phyloP scores from a whole-genome alignment of 2,113 vertebrate species.

The Pontoporia blainvillei region DNA sequence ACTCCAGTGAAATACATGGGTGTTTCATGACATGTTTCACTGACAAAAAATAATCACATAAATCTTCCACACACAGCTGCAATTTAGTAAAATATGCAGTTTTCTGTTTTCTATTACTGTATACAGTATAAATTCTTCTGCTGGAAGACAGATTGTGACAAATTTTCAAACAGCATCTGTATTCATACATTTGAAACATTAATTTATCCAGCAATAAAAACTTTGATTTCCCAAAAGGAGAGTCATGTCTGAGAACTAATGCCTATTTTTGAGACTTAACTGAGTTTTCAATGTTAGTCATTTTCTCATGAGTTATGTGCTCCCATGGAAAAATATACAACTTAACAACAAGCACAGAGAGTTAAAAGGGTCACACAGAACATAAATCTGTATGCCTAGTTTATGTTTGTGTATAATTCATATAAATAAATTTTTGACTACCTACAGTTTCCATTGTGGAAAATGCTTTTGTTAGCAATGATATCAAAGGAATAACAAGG shows the following conservation, averaged over 20 bases:
- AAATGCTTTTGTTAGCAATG: constrained; percentile 75
- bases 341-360: constrained; percentile 82
- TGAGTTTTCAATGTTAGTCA: constrained; percentile 82
- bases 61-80: constrained; percentile 81
- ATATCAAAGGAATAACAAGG: constrained; percentile 62
- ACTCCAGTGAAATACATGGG: constrained; percentile 73
- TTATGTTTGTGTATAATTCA: constrained; percentile 79
- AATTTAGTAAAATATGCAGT: constrained; percentile 86
- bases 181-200: constrained; percentile 85
- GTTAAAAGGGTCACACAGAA: constrained; percentile 85
- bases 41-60: constrained; percentile 82
- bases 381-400: constrained; percentile 82
- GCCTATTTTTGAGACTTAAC: constrained; percentile 81
- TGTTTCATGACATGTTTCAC: constrained; percentile 78
- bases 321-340: constrained; percentile 83
- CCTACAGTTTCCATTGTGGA: constrained; percentile 62
- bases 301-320: constrained; percentile 82
- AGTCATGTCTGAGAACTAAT: constrained; percentile 80
- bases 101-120: constrained; percentile 87
- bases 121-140: constrained; percentile 86
- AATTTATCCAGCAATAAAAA: constrained; percentile 86
- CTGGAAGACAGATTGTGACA: constrained; percentile 83
- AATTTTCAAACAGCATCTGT: constrained; percentile 85
- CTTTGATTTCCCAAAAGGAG: constrained; percentile 87
- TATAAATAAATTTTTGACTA: constrained; percentile 78